These are phyloP conservation scores for Agrochola macilenta DNA, from an alignment of 2,888 invertebrate genomes.

Conservation along the genomic window DNA sequence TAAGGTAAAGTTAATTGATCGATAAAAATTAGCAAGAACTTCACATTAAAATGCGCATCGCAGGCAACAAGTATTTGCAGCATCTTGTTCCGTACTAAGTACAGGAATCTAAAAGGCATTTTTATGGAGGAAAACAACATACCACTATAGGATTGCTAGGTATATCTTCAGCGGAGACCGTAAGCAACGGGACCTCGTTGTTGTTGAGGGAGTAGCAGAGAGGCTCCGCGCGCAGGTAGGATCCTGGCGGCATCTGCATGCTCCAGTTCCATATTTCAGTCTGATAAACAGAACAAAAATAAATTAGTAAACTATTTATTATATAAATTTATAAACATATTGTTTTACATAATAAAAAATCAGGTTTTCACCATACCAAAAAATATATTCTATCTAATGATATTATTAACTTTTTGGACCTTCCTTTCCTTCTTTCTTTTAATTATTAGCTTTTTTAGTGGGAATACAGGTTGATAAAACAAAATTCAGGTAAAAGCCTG, in stretches of 20 bases:
- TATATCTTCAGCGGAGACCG: slow-evolving; percentile 92
- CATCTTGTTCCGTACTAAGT: slow-evolving; percentile 35
- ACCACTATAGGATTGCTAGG: slow-evolving; percentile 90
- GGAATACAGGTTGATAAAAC: background rate
- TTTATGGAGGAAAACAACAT: slow-evolving; percentile 59
- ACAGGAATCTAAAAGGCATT: slow-evolving; percentile 43
- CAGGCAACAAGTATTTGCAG: slow-evolving; percentile 32
- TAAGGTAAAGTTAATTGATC: slow-evolving; percentile 56
- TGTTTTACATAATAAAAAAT: too few relatives aligned
- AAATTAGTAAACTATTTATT: too few relatives aligned
- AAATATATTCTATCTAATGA: too few relatives aligned
- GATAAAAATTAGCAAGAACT: slow-evolving; percentile 63
- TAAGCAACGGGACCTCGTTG: slow-evolving; percentile 94
- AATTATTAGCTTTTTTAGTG: too few relatives aligned
- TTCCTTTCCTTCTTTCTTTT: too few relatives aligned
- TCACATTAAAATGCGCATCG: slow-evolving; percentile 53
- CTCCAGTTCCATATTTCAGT: slow-evolving; percentile 92
- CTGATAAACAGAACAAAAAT: slow-evolving; percentile 77
- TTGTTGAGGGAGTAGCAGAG: slow-evolving; percentile 93
- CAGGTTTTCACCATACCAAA: too few relatives aligned
- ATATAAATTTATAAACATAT: too few relatives aligned
- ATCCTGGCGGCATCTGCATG: slow-evolving; percentile 82
- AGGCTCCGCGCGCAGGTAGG: slow-evolving; percentile 92
- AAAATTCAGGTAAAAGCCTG: background rate
- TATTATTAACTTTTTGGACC: too few relatives aligned